Evolutionary conservation across 2,888 invertebrate genomes (phyloP).

Genomic region (Rhingia rostrata): DNA sequence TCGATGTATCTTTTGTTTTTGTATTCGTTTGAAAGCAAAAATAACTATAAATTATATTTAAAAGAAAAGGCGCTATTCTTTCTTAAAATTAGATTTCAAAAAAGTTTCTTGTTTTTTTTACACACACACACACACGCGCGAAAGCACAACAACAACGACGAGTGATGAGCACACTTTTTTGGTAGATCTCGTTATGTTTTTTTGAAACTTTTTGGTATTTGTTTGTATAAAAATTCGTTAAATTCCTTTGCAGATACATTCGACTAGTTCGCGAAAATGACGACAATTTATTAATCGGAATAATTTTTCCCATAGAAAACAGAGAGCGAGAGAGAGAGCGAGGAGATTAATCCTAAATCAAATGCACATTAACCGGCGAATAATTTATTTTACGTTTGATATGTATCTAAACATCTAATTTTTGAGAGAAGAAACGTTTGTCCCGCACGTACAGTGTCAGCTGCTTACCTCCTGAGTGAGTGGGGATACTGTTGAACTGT

Average conservation of each 20-base stretch:
- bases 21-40: conserved; percentile 52
- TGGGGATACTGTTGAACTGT: conserved; percentile 50
- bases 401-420: conserved; percentile 50
- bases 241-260: conserved; percentile 47
- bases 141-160: conserved; percentile 7
- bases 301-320: not conserved
- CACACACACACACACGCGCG: conserved; percentile 35
- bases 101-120: conserved; percentile 29
- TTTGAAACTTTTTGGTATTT: conserved; percentile 15
- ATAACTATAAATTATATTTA: conserved; percentile 68
- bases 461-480: conserved; percentile 67
- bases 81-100: conserved; percentile 56
- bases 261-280: conserved; percentile 8
- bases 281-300: conserved; percentile 5
- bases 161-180: conserved; percentile 49
- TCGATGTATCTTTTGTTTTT: conserved; percentile 47
- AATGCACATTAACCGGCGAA: conserved; percentile 60
- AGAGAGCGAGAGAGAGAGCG: not conserved
- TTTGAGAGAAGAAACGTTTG: conserved; percentile 37
- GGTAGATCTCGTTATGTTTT: conserved; percentile 22
- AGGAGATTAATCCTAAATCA: conserved; percentile 23
- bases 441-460: conserved; percentile 66
- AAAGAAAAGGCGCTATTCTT: conserved; percentile 49
- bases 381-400: not conserved
- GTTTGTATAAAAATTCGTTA: conserved; percentile 53